phyloP scores from a whole-genome alignment of 2,888 invertebrate genomes.

The Lochmaea crataegi region DNA sequence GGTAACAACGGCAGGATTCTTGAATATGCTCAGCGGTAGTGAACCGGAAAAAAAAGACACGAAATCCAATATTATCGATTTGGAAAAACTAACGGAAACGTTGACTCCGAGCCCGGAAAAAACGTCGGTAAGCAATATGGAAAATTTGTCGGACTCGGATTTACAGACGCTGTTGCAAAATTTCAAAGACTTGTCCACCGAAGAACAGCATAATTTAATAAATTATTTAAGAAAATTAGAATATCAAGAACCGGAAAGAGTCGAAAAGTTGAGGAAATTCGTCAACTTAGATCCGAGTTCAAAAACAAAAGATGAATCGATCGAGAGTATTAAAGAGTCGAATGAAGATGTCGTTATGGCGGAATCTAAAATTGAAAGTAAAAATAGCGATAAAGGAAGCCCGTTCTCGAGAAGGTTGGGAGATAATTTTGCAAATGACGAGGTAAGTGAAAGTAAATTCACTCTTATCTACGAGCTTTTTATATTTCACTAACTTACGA shows the following conservation, averaged over 20 bases:
- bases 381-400: conserved; percentile 44
- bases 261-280: conserved; percentile 80
- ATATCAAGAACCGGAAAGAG: conserved; percentile 79
- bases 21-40: conserved; percentile 57
- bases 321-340: conserved; percentile 46
- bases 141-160: conserved; percentile 83
- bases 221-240: conserved; percentile 85
- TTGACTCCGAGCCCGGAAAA: conserved; percentile 48
- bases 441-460: not conserved
- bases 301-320: conserved; percentile 55
- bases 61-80: conserved; percentile 30
- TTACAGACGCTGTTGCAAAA: conserved; percentile 83
- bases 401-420: conserved; percentile 67
- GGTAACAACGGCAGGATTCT: conserved; percentile 67
- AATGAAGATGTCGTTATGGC: conserved; percentile 56
- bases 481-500: not conserved
- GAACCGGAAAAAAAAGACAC: conserved; percentile 30
- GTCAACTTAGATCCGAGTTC: conserved; percentile 70
- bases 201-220: conserved; percentile 86
- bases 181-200: conserved; percentile 81
- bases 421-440: conserved; percentile 62
- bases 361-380: conserved; percentile 40
- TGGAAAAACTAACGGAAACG: conserved; percentile 48
- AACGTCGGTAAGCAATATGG: conserved; percentile 66
- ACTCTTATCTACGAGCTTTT: not conserved